Conservation (phyloP, 2,797 vertebrate genomes). For the Hapalemur alaotrensis region DNA sequence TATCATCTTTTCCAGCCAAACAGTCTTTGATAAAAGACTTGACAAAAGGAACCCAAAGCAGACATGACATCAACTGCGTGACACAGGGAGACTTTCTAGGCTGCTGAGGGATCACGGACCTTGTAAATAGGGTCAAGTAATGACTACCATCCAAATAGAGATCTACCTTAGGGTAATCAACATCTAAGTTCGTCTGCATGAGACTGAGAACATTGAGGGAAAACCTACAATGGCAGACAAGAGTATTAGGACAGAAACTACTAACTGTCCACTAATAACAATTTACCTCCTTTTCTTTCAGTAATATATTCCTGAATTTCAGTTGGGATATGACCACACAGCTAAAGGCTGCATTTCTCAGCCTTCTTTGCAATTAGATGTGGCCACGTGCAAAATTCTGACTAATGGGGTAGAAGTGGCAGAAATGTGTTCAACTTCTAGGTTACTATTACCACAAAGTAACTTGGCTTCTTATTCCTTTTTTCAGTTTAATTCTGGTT, state of each 20-base stretch:
- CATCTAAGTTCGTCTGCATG: background rate
- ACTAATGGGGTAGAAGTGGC: background rate
- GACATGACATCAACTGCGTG: background rate
- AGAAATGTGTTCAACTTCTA: background rate
- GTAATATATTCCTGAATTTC: background rate
- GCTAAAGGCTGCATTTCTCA: background rate
- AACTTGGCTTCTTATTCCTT: background rate
- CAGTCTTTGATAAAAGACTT: background rate
- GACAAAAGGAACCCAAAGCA: background rate
- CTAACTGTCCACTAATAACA: too few relatives aligned
- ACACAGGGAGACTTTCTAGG: background rate
- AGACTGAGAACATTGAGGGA: background rate
- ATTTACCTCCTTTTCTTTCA: background rate
- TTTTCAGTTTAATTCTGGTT: background rate
- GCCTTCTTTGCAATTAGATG: background rate
- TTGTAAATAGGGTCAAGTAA: background rate
- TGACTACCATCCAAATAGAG: background rate
- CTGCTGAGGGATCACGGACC: background rate
- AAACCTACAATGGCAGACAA: background rate
- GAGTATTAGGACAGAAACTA: background rate
- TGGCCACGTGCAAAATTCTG: background rate
- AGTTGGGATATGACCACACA: background rate
- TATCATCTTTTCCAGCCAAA: background rate
- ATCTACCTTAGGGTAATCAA: background rate
- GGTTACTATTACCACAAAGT: background rate